These are phyloP conservation scores for Leptatherina wallacei DNA, from an alignment of 2,797 vertebrate species.

Conservation along the genomic window DNA sequence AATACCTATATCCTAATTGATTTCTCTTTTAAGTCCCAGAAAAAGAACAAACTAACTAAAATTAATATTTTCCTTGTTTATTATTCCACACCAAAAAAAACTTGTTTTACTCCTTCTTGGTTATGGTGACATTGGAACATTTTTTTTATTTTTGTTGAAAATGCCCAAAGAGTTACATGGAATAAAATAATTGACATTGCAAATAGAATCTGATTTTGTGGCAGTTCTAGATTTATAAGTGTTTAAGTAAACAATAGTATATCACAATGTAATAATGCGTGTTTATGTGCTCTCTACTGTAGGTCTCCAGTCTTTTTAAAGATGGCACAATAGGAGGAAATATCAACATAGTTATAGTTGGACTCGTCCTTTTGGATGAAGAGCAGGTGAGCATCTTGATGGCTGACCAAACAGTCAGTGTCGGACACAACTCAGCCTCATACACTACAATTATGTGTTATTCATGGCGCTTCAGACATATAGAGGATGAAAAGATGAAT, in stretches of 20 bases:
- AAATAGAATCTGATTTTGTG: not conserved
- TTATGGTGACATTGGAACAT: not conserved
- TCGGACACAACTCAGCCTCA: not conserved
- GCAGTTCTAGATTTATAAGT: not conserved
- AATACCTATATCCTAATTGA: too few relatives aligned
- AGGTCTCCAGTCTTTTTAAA: conserved; percentile 93
- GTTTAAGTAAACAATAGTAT: not conserved
- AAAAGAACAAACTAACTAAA: too few relatives aligned
- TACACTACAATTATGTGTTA: not conserved
- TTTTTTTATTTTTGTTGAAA: not conserved
- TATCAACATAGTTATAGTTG: conserved; percentile 91
- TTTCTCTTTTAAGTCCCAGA: too few relatives aligned
- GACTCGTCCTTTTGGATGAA: conserved; percentile 90
- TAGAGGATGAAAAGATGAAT: not conserved
- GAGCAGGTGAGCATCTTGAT: conserved; percentile 85
- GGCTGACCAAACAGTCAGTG: not conserved
- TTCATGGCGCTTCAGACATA: not conserved
- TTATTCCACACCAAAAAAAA: not conserved
- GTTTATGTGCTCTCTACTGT: conserved; percentile 35
- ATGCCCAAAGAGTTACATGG: not conserved
- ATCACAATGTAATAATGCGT: not conserved
- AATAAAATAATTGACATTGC: not conserved
- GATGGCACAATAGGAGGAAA: conserved; percentile 92
- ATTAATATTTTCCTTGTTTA: not conserved
- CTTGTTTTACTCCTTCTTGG: not conserved